Percentiles rank a stretch among this genome's conserved stretches.
phyloP scores from a whole-genome alignment of 2,113 vertebrate genomes.

The Motacilla alba region DNA sequence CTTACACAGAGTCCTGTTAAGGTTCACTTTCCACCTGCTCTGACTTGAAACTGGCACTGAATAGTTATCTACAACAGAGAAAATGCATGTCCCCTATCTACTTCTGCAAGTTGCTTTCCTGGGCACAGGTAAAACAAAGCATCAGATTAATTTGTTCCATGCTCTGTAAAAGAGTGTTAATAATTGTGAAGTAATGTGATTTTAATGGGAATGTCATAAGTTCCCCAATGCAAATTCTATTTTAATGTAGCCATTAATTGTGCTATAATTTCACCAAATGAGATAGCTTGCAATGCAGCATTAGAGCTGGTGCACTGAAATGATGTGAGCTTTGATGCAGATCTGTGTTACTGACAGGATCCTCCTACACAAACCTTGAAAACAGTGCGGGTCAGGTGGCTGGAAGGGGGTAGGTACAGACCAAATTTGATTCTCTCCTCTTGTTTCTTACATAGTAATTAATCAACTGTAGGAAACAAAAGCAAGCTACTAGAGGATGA shows the following conservation, averaged over 20 bases:
- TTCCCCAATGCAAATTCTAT: background rate
- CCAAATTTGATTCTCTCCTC: background rate
- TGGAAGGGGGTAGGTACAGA: background rate
- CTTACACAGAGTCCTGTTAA: background rate
- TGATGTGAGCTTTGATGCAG: background rate
- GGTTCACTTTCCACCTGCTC: background rate
- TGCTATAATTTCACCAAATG: background rate
- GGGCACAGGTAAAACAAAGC: background rate
- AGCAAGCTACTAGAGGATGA: background rate
- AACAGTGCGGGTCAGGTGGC: fast-evolving
- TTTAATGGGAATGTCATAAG: conserved; percentile 40
- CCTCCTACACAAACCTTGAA: background rate
- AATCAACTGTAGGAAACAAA: background rate
- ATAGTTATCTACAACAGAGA: background rate
- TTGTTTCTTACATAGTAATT: background rate
- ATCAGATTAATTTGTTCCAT: background rate
- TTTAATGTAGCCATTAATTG: conserved; percentile 25
- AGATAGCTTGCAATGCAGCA: background rate
- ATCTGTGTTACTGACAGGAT: background rate
- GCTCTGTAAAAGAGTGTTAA: background rate
- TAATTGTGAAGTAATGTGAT: conserved; percentile 48
- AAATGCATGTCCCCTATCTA: background rate
- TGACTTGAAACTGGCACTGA: background rate
- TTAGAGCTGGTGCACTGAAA: background rate
- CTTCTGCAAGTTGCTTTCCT: background rate